Percentiles rank a stretch among this genome's conserved stretches.
phyloP scores from a whole-genome alignment of 64 coral and sea anemone species.

The Montipora capricornis region DNA sequence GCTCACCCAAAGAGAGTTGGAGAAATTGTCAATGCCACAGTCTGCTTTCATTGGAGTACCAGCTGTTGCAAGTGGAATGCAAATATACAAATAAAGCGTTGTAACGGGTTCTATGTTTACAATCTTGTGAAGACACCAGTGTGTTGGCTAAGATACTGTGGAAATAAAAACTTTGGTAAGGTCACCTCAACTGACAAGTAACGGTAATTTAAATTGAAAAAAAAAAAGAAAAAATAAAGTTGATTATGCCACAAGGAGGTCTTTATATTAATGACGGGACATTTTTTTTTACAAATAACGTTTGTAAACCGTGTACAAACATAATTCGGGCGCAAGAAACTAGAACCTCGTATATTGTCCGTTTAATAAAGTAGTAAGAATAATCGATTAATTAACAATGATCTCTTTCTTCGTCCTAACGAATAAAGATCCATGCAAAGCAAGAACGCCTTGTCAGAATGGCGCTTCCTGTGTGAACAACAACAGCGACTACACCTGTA shows the following conservation, averaged over 20 bases:
- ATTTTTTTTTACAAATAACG: too few species aligned
- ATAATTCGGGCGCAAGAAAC: too few species aligned
- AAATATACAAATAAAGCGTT: conserved; percentile 2
- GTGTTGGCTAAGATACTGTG: conserved; percentile 26
- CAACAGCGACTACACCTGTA: conserved; percentile 5
- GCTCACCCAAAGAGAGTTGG: conserved; percentile 13
- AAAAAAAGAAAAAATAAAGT: too few species aligned
- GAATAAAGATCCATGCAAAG: conserved; percentile 12
- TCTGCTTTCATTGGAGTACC: conserved; percentile 25
- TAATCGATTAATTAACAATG: too few species aligned
- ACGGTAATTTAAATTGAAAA: too few species aligned
- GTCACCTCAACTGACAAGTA: too few species aligned
- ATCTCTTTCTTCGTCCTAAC: neutral
- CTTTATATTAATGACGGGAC: too few species aligned
- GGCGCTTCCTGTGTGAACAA: neutral
- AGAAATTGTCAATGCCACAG: conserved; percentile 2
- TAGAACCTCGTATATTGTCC: too few species aligned
- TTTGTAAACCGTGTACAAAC: too few species aligned
- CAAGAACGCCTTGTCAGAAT: conserved; percentile 35
- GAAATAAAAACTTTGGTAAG: conserved; percentile 47
- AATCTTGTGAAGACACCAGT: conserved; percentile 15
- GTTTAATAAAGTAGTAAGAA: too few species aligned
- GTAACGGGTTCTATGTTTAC: conserved; percentile 21
- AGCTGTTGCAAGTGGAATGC: conserved; percentile 25
- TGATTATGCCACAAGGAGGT: too few species aligned